Evolutionary conservation across 2,113 vertebrate genomes (phyloP).

Genomic region (Mustela nigripes): DNA sequence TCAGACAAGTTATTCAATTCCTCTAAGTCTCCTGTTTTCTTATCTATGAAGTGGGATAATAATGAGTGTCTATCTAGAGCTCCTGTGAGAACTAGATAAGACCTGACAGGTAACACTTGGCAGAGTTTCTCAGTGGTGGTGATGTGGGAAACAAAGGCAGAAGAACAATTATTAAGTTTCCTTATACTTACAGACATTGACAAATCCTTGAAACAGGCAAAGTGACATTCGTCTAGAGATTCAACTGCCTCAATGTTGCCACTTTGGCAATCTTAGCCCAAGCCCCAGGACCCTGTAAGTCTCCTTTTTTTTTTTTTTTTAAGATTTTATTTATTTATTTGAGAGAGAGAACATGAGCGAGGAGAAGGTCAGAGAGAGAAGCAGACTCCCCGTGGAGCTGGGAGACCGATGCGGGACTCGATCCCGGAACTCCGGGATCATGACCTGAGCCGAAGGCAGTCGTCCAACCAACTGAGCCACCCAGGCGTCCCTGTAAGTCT

Average conservation of each 20-base stretch:
- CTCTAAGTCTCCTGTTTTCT: not conserved
- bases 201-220: not conserved
- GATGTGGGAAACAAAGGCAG: not conserved
- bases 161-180: not conserved
- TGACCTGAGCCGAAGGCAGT: too few species aligned
- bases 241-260: not conserved
- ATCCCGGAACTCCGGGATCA: too few species aligned
- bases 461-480: too few species aligned
- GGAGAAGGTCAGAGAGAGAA: too few species aligned
- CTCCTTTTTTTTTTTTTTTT: not conserved
- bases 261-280: not conserved
- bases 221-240: not conserved
- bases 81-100: not conserved
- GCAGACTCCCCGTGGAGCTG: too few species aligned
- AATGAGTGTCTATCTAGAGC: not conserved
- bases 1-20: not conserved
- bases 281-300: not conserved
- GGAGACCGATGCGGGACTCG: too few species aligned
- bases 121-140: not conserved
- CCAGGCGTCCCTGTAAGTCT: not conserved
- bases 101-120: not conserved
- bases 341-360: too few species aligned
- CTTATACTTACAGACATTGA: not conserved
- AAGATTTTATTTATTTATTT: too few species aligned
- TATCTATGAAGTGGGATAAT: not conserved